Base-by-base conservation (phyloP, 2,888 invertebrate genomes). In the Acronicta leporina region DNA sequence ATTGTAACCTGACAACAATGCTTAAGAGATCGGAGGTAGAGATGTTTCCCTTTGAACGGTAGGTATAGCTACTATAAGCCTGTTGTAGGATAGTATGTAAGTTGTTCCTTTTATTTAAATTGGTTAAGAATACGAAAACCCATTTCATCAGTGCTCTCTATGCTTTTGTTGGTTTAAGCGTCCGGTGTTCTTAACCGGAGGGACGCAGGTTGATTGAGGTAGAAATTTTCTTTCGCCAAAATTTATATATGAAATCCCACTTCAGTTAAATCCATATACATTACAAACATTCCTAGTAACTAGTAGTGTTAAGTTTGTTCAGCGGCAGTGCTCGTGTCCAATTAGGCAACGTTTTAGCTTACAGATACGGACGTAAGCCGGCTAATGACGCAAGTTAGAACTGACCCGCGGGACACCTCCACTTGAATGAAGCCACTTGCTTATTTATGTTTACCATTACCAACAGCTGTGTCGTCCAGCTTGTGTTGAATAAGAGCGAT, bases 321-420 rank as follows among this genome's bases (percentile, higher is more conserved):
- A 33, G 6, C 16, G 15, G 38, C n/a, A 33, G 6, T 13, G 15
- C 33, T 6, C 16, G 6, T 5, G 15, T 16, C 33, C 33, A 47
- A 47, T 47, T 47, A 33, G 33, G 15, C 33, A 16, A 13, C 46
- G 46, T 16, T 47, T 47, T 33, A 27, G 33, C 46, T 47, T 33
- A 11, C 33, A 16, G 16, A 33, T 8, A 0, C 46, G 33, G 46
- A 33, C 33, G 16, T 35, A 16, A 47, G 15, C 15, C 1, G 15
- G 15, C 46, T 47, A 47, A 47, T 47, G 15, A 30, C 15, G 6
- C 15, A 30, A 46, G 33, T 46, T 30, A 46, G 46, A n/a, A 10
- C 46, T 30, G 30, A 7, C 46, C 46, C 33, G 16, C 16, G 46
- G 46, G 46, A 47, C 46, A 16, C 11, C 46, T 46, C 46, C 20